These are phyloP conservation scores for Ammospiza nelsoni DNA, from an alignment of 2,113 vertebrate genomes.

Conservation along the genomic window DNA sequence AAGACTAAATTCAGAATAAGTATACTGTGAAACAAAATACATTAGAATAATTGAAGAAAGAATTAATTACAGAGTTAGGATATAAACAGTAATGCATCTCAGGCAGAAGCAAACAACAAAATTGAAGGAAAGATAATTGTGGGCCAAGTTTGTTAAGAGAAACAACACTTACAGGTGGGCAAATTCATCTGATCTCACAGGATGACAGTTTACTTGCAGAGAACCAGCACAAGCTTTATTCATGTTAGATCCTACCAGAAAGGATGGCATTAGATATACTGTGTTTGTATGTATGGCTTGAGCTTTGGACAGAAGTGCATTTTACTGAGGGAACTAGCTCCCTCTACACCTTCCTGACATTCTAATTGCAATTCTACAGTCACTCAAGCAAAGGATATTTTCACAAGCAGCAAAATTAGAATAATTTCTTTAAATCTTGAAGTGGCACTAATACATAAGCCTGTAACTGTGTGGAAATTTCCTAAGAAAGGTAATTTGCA, in stretches of 20 bases:
- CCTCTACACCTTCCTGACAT: neutral
- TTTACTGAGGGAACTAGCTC: neutral
- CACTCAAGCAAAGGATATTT: neutral
- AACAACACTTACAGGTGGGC: conserved; percentile 41
- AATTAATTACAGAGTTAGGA: conserved; percentile 56
- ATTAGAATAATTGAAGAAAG: conserved; percentile 42
- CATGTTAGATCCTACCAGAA: neutral
- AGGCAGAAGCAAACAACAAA: conserved; percentile 56
- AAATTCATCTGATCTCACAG: neutral
- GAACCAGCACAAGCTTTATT: conserved; percentile 8
- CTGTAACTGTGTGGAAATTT: neutral
- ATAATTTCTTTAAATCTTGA: neutral
- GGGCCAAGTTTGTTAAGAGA: conserved; percentile 26
- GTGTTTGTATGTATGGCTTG: neutral
- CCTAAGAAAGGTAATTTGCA: neutral
- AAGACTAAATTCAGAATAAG: conserved; percentile 63
- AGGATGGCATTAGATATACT: neutral
- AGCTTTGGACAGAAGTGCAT: neutral
- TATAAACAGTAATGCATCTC: conserved; percentile 61
- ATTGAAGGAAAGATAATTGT: conserved; percentile 34
- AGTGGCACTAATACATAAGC: neutral
- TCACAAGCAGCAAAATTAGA: neutral
- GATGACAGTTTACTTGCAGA: neutral
- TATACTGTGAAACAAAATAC: conserved; percentile 63
- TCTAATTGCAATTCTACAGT: neutral